A percentile compares a stretch with the other conserved stretches of the same genome.
phyloP scores from a whole-genome alignment of 2,113 vertebrate species.

The Xenopus laevis region DNA sequence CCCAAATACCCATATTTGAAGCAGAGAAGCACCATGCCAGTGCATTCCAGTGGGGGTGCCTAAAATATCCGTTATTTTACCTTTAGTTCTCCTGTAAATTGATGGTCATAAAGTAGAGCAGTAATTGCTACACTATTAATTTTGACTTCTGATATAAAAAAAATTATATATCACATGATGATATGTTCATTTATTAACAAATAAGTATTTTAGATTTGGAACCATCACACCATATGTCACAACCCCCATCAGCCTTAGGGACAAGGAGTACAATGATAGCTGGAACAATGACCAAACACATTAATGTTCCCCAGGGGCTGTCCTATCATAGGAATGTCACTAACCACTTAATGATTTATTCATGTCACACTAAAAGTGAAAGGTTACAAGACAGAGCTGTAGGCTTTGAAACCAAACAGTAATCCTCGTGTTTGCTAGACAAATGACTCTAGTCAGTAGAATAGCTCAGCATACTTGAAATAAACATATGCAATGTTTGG shows the following conservation, averaged over 20 bases:
- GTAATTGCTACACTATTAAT: too few species aligned
- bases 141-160: too few species aligned
- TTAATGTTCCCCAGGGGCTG: constrained; percentile 33
- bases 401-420: constrained; percentile 29
- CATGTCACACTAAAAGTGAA: constrained; percentile 41
- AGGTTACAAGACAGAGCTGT: constrained; percentile 37
- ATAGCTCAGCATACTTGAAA: too few species aligned
- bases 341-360: constrained; percentile 41
- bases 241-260: constrained; percentile 26
- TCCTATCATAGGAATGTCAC: constrained; percentile 42
- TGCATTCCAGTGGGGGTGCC: too few species aligned
- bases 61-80: too few species aligned
- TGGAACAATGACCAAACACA: constrained; percentile 42
- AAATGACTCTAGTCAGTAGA: constrained; percentile 12
- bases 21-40: too few species aligned
- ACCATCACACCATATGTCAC: constrained; percentile 9
- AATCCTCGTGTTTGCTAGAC: constrained; percentile 12
- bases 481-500: too few species aligned
- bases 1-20: too few species aligned
- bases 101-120: too few species aligned
- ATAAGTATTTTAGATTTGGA: constrained; percentile 23
- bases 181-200: neutral
- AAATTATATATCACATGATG: too few species aligned
- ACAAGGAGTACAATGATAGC: constrained; percentile 33
- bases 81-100: too few species aligned